Evolutionary conservation across 2,888 invertebrate species (phyloP), one percentile per base, ranked within the genome.

Genomic region (Pemphredon lugubris): DNA sequence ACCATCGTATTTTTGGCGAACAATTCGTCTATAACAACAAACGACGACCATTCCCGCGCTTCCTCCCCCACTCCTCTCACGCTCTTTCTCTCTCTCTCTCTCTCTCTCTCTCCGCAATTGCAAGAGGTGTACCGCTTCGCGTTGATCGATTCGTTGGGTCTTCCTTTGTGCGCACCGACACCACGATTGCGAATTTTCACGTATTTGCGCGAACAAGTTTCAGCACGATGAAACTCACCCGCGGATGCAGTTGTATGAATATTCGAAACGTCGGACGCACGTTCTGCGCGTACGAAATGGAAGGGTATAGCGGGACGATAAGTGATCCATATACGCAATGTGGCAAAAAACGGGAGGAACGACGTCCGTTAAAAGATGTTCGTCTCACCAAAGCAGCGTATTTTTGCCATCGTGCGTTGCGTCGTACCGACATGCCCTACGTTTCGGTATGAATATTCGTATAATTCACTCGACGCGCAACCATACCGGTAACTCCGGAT

Each of bases 371-470:
- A 26, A 26, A 26, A 26, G 26, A 26, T 26, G 26, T 26, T 5
- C 26, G 26, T 26, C 7, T 26, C n/a, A n/a, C n/a, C n/a, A n/a
- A n/a, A 7, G 26, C 7, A 26, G 26, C 26, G n/a, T 32, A 34
- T 58, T 34, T 51, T 26, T 14, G 2, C 4, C 53, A 26, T 26
- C n/a, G n/a, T n/a, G n/a, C n/a, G n/a, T n/a, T n/a, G n/a, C n/a
- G n/a, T n/a, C n/a, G n/a, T n/a, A n/a, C n/a, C n/a, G n/a, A n/a
- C n/a, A n/a, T n/a, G n/a, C n/a, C n/a, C n/a, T n/a, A n/a, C n/a
- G n/a, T n/a, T n/a, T n/a, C n/a, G n/a, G n/a, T n/a, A n/a, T 67
- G 67, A 61, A 67, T 67, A 67, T 63, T 61, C 63, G 63, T 67
- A 50, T 34, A 39, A 30, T 48, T 37, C 40, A 42, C 9, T 20